These are phyloP conservation scores for Diorhabda carinulata DNA, from an alignment of 1,140 invertebrate species.

Conservation along the genomic window DNA sequence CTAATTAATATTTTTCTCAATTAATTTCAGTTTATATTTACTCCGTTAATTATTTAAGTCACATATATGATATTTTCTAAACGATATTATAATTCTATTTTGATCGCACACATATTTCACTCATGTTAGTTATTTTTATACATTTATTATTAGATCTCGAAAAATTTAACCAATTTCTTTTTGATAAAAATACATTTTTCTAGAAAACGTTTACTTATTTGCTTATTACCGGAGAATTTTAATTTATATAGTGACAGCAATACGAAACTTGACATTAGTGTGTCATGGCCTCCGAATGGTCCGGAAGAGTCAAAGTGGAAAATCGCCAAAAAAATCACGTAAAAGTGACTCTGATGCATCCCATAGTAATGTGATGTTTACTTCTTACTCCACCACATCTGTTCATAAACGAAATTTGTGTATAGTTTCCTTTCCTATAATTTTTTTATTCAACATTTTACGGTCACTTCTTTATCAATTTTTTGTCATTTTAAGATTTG, in stretches of 20 bases:
- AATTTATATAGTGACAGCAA: not conserved
- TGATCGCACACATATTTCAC: too few species aligned
- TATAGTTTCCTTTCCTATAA: slow-evolving; percentile 78
- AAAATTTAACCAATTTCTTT: too few species aligned
- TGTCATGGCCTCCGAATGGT: slow-evolving; percentile 41
- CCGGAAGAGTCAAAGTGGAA: slow-evolving; percentile 46
- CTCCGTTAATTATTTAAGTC: too few species aligned
- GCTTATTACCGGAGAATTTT: not conserved
- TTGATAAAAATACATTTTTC: too few species aligned
- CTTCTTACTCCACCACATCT: slow-evolving; percentile 51
- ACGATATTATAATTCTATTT: too few species aligned
- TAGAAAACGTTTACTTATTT: too few species aligned
- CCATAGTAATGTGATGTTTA: slow-evolving; percentile 42
- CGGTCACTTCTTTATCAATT: slow-evolving; percentile 77
- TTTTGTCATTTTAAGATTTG: slow-evolving; percentile 78
- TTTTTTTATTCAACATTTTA: slow-evolving; percentile 77
- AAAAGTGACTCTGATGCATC: slow-evolving; percentile 43
- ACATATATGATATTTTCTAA: too few species aligned
- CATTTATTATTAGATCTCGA: too few species aligned
- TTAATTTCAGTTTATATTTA: too few species aligned
- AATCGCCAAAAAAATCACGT: slow-evolving; percentile 48
- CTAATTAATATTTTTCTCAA: too few species aligned
- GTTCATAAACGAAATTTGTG: slow-evolving; percentile 83
- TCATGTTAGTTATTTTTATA: too few species aligned
- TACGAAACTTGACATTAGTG: not conserved